Base-by-base conservation (phyloP, 2,113 vertebrate genomes). In the Boulengeromyrus knoepffleri region DNA sequence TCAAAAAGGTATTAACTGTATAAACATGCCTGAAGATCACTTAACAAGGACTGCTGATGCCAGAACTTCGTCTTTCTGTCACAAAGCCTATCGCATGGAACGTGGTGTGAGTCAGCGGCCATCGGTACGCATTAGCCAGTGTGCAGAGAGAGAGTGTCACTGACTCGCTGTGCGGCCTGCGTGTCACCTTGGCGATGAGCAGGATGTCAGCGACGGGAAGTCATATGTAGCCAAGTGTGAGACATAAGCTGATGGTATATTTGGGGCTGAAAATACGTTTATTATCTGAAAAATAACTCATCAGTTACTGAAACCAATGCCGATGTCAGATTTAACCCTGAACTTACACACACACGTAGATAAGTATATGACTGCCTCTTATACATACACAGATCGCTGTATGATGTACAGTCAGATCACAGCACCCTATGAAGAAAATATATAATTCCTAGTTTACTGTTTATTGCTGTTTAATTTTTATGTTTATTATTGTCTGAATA, bases 41-140 rank as follows among this genome's bases (percentile, higher is more conserved):
- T 93, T 92, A 90, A 93, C 92, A 56, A 3, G 9, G 90, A 90
- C 91, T 94, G 96, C 96, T 96, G 96, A 96, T 93, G 88, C 50
- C 89, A 89, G 93, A 92, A 91, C 93, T 91, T 93, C 94, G 92
- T 94, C 91, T 93, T 90, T 42, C 74, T 58, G 52, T 93, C 89
- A 92, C 93, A 95, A 95, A 94, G 92, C 87, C 87, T 92, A 19
- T 93, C 92, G 94, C 93, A 92, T 91, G 91, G 91, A 90, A 92
- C 42, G 90, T 94, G 87, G 90, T 58, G 85, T 77, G 91, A 19
- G 74, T 36, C 74, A 70, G 62, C 74, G n/a, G 13, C 3, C 36
- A 42, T 39, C 24, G 31, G 15, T 39, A 19, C 5, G 36, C 74
- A 39, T 27, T 80, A 39, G 15, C 36, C 74, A 7, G 1, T 15